These are phyloP conservation scores for Hipposideros larvatus DNA, from an alignment of 2,797 vertebrate species.

Conservation along the genomic window DNA sequence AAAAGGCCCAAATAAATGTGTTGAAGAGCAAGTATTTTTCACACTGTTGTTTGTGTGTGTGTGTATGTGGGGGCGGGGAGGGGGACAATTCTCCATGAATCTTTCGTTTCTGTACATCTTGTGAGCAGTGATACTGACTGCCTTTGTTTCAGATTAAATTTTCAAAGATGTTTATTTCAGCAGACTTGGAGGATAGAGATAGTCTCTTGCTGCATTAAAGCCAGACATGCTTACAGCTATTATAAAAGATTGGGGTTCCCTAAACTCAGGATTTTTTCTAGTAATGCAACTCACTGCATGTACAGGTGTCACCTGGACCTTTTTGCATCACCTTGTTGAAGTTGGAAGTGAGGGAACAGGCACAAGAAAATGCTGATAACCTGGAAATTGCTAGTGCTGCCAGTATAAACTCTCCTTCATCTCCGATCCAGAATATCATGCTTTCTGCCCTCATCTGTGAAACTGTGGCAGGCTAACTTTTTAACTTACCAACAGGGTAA, in stretches of 20 bases:
- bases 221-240: neutral
- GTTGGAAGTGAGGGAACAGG: neutral
- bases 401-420: neutral
- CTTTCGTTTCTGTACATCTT: neutral
- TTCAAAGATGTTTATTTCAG: neutral
- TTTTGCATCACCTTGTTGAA: neutral
- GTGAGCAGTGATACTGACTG: neutral
- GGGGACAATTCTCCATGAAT: neutral
- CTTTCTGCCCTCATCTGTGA: neutral
- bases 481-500: neutral
- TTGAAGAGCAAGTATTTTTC: neutral
- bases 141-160: neutral
- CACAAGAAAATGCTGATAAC: neutral
- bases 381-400: neutral
- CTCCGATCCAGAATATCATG: neutral
- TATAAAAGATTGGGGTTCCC: neutral
- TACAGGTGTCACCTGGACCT: neutral
- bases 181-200: neutral
- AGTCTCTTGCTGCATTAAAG: neutral
- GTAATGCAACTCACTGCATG: neutral
- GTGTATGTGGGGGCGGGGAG: too few relatives aligned
- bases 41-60: neutral
- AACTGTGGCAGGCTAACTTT: neutral
- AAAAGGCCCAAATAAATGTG: neutral
- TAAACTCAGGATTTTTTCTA: neutral